Conservation (phyloP, 2,888 invertebrate genomes). For the Sisyra terminalis region DNA sequence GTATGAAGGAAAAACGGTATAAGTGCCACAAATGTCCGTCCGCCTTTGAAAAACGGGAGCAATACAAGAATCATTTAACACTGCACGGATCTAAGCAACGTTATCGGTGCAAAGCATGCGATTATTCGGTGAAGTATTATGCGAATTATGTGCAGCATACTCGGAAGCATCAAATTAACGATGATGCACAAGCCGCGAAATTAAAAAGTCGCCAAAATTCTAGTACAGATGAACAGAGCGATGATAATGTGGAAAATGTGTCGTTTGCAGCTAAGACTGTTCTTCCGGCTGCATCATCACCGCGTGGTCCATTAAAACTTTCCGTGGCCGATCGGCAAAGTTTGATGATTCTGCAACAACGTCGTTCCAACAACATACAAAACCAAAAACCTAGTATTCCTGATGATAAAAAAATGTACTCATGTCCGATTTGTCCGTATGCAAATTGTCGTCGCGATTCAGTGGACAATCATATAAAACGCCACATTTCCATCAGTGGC, state of each 20-base stretch:
- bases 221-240: conserved; percentile 8
- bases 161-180: conserved; percentile 60
- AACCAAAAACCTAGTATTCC: conserved; percentile 25
- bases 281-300: conserved; percentile 13
- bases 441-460: conserved; percentile 55
- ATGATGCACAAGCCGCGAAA: conserved; percentile 43
- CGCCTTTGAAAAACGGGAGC: conserved; percentile 70
- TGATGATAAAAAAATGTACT: conserved; percentile 35
- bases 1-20: conserved; percentile 58
- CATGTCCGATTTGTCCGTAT: conserved; percentile 68
- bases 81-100: conserved; percentile 71
- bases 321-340: conserved; percentile 46
- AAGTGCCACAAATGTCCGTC: conserved; percentile 78
- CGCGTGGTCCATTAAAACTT: conserved; percentile 33
- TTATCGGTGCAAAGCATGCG: conserved; percentile 69
- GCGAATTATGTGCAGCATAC: conserved; percentile 71
- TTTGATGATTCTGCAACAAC: conserved; percentile 36
- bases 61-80: conserved; percentile 67
- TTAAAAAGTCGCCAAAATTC: conserved; percentile 18
- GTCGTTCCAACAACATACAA: conserved; percentile 20
- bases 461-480: conserved; percentile 55
- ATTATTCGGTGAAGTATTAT: conserved; percentile 76
- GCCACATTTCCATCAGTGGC: conserved; percentile 48
- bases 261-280: conserved; percentile 11
- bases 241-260: not conserved